Percentiles rank a stretch among this genome's conserved stretches.
These are phyloP conservation scores for Aythya fuligula DNA, from an alignment of 2,797 vertebrate species.

Conservation along the genomic window DNA sequence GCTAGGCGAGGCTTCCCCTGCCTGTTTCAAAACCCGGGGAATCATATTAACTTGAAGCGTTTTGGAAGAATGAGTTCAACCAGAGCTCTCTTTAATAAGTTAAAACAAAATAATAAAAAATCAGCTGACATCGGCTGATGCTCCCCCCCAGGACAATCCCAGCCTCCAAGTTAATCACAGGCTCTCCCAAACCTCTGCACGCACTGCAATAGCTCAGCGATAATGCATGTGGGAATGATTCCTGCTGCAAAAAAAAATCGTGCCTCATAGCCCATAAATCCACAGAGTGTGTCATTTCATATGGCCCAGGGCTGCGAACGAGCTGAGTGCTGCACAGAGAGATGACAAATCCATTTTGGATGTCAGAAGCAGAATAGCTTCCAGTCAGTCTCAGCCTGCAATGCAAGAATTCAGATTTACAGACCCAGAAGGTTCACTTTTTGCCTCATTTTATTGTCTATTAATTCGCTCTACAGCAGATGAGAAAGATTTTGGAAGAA, in stretches of 20 bases:
- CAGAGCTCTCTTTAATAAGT: background rate
- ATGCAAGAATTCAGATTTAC: background rate
- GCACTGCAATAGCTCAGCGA: background rate
- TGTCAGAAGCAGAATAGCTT: background rate
- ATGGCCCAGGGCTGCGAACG: background rate
- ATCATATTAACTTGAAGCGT: background rate
- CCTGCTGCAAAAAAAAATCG: background rate
- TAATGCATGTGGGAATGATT: background rate
- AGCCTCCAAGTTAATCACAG: background rate
- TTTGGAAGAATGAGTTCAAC: background rate
- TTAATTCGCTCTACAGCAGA: background rate
- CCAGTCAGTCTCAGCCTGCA: background rate
- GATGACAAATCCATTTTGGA: background rate
- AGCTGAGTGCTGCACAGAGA: fast-evolving
- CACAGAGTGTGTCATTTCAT: background rate
- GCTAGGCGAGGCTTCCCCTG: background rate
- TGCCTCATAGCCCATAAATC: background rate
- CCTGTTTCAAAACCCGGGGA: background rate
- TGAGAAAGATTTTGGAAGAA: background rate
- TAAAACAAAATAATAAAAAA: background rate
- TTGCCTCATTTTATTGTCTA: background rate
- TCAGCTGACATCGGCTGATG: background rate
- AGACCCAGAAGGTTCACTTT: background rate
- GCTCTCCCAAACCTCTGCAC: background rate
- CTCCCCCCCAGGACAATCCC: background rate